Conservation (phyloP, 2,888 invertebrate species). For the Acronicta aceris region DNA sequence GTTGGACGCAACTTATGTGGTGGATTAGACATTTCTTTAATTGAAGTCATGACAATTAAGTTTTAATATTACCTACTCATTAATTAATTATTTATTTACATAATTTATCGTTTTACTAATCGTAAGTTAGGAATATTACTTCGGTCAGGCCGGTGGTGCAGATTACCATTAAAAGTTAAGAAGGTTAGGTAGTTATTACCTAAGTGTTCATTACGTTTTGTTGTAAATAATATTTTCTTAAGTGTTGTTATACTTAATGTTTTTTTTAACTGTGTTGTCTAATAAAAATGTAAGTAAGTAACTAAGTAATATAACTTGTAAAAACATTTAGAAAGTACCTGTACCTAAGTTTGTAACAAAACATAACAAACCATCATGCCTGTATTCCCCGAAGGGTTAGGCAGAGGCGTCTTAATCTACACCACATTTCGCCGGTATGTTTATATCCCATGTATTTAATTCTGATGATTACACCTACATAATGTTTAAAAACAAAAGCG, state of each 20-base stretch:
- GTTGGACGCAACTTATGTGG: no score
- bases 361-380: no score
- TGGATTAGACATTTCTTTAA: neutral
- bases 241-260: slow-evolving; percentile 5
- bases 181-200: slow-evolving; percentile 77
- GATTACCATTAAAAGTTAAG: slow-evolving; percentile 86
- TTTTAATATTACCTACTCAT: slow-evolving; percentile 15
- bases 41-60: slow-evolving; percentile 32
- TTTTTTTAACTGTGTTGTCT: neutral
- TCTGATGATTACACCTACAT: no score
- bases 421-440: no score
- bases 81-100: slow-evolving; percentile 30
- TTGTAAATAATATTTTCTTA: slow-evolving; percentile 46
- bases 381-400: no score
- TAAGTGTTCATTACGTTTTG: slow-evolving; percentile 76
- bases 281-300: no score
- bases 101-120: slow-evolving; percentile 24
- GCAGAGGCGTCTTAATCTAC: no score
- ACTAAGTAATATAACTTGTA: no score
- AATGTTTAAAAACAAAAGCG: no score
- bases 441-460: no score
- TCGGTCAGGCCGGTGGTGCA: slow-evolving; percentile 87
- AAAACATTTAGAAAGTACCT: no score
- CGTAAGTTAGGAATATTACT: slow-evolving; percentile 50
- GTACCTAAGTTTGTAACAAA: no score